phyloP scores from a whole-genome alignment of 2,888 invertebrate genomes.

The Diaphora mendica region DNA sequence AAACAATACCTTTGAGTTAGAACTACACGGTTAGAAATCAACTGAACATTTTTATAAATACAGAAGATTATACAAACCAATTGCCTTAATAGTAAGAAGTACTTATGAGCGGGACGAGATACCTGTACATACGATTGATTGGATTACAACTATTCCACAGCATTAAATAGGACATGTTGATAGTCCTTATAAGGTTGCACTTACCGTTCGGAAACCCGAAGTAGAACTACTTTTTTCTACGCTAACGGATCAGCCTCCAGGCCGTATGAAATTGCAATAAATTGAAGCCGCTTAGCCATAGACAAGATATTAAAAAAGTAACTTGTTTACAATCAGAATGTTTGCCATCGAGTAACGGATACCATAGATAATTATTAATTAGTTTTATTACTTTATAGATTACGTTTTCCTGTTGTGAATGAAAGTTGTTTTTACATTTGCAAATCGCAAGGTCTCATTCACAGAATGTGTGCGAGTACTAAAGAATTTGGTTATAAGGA shows the following conservation, averaged over 20 bases:
- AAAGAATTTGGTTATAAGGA: background rate
- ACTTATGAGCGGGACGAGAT: background rate
- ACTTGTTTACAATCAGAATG: conserved; percentile 35
- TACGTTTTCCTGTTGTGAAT: conserved; percentile 50
- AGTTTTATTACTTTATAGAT: conserved; percentile 46
- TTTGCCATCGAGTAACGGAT: conserved; percentile 42
- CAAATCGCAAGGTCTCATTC: conserved; percentile 22
- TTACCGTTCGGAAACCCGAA: conserved; percentile 55
- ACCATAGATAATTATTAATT: conserved; percentile 45
- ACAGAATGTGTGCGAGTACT: background rate
- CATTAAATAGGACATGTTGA: conserved; percentile 34
- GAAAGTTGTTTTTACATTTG: conserved; percentile 42
- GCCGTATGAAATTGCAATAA: conserved; percentile 51
- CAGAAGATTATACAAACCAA: too few species aligned
- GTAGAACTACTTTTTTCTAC: conserved; percentile 54
- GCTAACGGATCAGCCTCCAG: conserved; percentile 55
- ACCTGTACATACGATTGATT: background rate
- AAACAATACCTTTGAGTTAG: too few species aligned
- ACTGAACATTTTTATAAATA: too few species aligned
- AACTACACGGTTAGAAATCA: too few species aligned
- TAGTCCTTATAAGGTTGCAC: conserved; percentile 51
- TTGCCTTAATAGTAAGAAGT: background rate
- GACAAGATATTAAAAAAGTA: conserved; percentile 50
- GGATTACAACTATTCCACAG: conserved; percentile 1
- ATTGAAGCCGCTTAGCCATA: conserved; percentile 53